A percentile compares a stretch with the other conserved stretches of the same genome.
Evolutionary conservation across 2,113 vertebrate species (phyloP).

Genomic region (Taurulus bubalis): DNA sequence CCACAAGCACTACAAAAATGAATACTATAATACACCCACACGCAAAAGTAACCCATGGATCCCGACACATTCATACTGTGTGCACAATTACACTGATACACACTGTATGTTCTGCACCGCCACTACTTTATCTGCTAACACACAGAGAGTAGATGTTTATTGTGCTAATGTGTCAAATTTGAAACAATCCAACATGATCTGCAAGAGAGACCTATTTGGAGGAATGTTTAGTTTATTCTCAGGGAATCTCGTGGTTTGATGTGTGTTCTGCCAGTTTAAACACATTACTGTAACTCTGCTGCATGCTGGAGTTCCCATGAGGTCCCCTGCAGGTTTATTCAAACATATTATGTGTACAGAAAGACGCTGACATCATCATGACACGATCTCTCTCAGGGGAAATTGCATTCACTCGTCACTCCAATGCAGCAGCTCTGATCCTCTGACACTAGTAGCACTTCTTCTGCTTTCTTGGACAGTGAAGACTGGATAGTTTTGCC

Average conservation of each 20-base stretch:
- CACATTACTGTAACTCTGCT: slow-evolving; percentile 71
- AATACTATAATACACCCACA: neutral
- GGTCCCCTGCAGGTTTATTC: slow-evolving; percentile 63
- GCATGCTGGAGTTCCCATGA: slow-evolving; percentile 46
- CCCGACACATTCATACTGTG: neutral
- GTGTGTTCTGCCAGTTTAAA: slow-evolving; percentile 78
- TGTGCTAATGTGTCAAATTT: slow-evolving; percentile 60
- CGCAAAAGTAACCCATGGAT: neutral
- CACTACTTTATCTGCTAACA: slow-evolving; percentile 25
- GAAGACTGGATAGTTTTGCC: slow-evolving; percentile 61
- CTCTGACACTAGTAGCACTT: slow-evolving; percentile 69
- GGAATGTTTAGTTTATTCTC: slow-evolving; percentile 68
- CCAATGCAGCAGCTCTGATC: slow-evolving; percentile 68
- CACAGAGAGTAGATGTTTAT: slow-evolving; percentile 47
- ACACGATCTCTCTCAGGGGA: slow-evolving; percentile 67
- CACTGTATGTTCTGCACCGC: neutral
- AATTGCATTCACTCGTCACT: slow-evolving; percentile 78
- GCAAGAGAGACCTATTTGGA: slow-evolving; percentile 27
- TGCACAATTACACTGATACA: neutral
- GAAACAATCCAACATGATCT: slow-evolving; percentile 59
- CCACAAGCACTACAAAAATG: slow-evolving; percentile 1
- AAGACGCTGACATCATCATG: slow-evolving; percentile 71
- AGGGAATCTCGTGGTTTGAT: slow-evolving; percentile 38
- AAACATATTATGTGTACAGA: slow-evolving; percentile 60
- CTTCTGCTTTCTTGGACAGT: slow-evolving; percentile 65